These are phyloP conservation scores for Bucco capensis DNA, from an alignment of 2,113 vertebrate species.

Conservation along the genomic window DNA sequence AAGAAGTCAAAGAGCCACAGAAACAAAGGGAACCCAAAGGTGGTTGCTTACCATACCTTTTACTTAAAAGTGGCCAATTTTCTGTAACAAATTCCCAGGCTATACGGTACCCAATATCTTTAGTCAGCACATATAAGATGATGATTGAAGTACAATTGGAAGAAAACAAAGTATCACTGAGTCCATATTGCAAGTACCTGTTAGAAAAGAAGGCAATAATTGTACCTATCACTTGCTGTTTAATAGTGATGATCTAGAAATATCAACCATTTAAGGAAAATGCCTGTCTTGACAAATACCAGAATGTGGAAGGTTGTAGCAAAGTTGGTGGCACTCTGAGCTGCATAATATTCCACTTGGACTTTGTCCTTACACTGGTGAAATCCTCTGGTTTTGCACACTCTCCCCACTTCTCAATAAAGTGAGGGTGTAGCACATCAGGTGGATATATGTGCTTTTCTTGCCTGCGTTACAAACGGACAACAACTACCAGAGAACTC, in stretches of 20 bases:
- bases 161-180: neutral
- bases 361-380: neutral
- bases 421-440: neutral
- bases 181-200: conserved; percentile 72
- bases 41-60: conserved; percentile 49
- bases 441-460: neutral
- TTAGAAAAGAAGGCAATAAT: conserved; percentile 9
- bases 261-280: neutral
- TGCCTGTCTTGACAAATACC: neutral
- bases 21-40: neutral
- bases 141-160: conserved; percentile 23
- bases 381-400: neutral
- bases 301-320: neutral
- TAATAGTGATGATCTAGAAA: neutral
- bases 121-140: conserved; percentile 30
- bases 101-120: conserved; percentile 65
- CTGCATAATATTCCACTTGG: neutral
- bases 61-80: conserved; percentile 68
- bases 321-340: neutral
- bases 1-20: neutral
- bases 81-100: conserved; percentile 74
- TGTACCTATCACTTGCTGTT: neutral
- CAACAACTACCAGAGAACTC: neutral
- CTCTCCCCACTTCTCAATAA: neutral
- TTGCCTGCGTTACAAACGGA: neutral